These are phyloP conservation scores for Syritta pipiens DNA, from an alignment of 2,888 invertebrate species.

Conservation along the genomic window DNA sequence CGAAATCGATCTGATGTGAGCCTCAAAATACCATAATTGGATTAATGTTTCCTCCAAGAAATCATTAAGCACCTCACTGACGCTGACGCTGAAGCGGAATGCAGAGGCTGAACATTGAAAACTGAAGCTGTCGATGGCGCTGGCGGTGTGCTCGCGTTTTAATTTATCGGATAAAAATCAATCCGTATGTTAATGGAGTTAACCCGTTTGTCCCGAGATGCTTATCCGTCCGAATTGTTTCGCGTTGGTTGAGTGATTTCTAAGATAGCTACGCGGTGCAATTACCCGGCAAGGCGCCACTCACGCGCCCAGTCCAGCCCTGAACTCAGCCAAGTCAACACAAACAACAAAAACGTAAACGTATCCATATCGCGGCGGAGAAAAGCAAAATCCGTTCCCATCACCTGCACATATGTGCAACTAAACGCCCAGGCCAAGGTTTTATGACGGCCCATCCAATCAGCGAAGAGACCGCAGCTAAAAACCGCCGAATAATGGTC, in stretches of 20 bases:
- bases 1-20: conserved; percentile 45
- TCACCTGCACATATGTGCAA: conserved; percentile 15
- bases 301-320: no score
- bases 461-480: conserved; percentile 10
- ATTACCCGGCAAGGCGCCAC: no score
- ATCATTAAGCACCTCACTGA: conserved; percentile 9
- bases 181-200: conserved; percentile 17
- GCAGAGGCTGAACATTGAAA: no score
- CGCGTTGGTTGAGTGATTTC: not conserved
- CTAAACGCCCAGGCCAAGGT: conserved; percentile 6
- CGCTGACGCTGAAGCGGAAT: not conserved
- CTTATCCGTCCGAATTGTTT: not conserved
- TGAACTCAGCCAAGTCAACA: no score
- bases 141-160: conserved; percentile 10
- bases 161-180: conserved; percentile 31
- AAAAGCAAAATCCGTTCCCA: not conserved
- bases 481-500: conserved; percentile 23
- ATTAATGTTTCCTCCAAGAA: conserved; percentile 48
- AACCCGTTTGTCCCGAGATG: conserved; percentile 5
- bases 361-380: no score
- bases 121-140: no score
- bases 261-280: no score
- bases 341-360: no score
- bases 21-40: conserved; percentile 56
- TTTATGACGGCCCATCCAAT: conserved; percentile 40